Evolutionary conservation across 2,888 invertebrate genomes (phyloP), one percentile per base, ranked within the genome.

Genomic region (Sylvicola cinctus): DNA sequence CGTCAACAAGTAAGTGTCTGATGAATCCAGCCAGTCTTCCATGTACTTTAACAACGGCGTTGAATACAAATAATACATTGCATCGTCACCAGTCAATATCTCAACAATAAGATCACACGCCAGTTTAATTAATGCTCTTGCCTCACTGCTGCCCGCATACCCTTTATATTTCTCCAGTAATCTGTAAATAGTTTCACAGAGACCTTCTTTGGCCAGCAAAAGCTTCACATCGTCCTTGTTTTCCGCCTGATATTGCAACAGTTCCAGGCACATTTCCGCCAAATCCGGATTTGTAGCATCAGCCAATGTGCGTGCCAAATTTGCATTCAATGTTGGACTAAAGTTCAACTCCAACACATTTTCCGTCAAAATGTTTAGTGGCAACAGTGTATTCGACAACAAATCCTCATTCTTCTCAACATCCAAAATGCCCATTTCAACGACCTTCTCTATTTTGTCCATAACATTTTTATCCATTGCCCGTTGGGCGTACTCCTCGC

Each of bases 41-140:
- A 79, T 70, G 2, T 61, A 51, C 68, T 75, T 45, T 56, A 60
- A 53, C 74, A 88, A 8, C 72, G 74, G 41, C 33, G 74, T 68
- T 29, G 70, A 66, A 52, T 84, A 90, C n/a, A 88, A 61, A 34
- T 70, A 60, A 43, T 78, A 70, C 85, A 90, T 88, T 35, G 87
- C 81, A 44, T 78, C 76, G 60, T 88, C 87, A 59, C 84, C 87
- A 36, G 83, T 85, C 29, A 88, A 60, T 38, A 88, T 74, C 34
- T 81, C 66, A 20, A 87, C 76, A 42, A 88, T 70, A 25, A 88
- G 65, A 54, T 88, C 85, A 48, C 85, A 85, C 15, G 85, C 81
- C 50, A 79, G 66, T 58, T 84, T 85, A 55, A 83, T 66, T 4
- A 79, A 62, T 3, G 74, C 68, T 43, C 71, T 58, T 40, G 55